These are phyloP conservation scores for Neomicropteryx cornuta DNA, from an alignment of 1,140 invertebrate genomes.

Conservation along the genomic window DNA sequence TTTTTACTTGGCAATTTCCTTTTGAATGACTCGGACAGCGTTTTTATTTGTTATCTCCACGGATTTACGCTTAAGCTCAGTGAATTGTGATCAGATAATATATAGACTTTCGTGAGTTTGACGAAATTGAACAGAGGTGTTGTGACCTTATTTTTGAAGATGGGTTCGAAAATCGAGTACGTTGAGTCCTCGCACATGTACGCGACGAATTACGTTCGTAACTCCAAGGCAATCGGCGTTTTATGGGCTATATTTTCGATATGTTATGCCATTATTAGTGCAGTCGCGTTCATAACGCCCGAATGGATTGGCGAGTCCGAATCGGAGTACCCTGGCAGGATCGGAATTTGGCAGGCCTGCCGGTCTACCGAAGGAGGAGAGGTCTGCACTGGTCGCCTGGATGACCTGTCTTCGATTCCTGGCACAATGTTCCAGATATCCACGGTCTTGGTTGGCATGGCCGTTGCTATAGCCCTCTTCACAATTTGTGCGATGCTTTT, in stretches of 20 bases:
- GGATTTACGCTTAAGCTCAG: too few species aligned
- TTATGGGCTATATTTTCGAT: conserved; percentile 95
- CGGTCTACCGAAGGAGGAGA: conserved; percentile 54
- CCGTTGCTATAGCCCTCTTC: conserved; percentile 73
- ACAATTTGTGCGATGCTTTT: conserved; percentile 82
- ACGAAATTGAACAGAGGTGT: too few species aligned
- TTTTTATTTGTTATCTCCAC: too few species aligned
- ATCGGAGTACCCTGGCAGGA: conserved; percentile 77
- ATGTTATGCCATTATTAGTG: conserved; percentile 91
- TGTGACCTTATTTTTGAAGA: too few species aligned
- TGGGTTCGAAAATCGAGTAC: conserved; percentile 85
- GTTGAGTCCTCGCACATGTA: conserved; percentile 81
- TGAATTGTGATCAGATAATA: too few species aligned
- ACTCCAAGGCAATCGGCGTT: conserved; percentile 92
- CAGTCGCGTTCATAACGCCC: conserved; percentile 90
- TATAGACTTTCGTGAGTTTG: too few species aligned
- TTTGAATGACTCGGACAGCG: too few species aligned
- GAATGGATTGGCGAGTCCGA: conserved; percentile 81
- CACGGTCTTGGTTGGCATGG: conserved; percentile 78
- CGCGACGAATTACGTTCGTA: conserved; percentile 86
- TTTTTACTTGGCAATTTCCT: too few species aligned
- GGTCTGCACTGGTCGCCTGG: conserved; percentile 71
- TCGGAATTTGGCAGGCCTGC: conserved; percentile 86
- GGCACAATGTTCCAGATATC: conserved; percentile 62
- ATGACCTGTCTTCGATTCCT: conserved; percentile 72